Evolutionary conservation across 1,140 invertebrate genomes (phyloP).

Genomic region (Frieseomelitta varia): DNA sequence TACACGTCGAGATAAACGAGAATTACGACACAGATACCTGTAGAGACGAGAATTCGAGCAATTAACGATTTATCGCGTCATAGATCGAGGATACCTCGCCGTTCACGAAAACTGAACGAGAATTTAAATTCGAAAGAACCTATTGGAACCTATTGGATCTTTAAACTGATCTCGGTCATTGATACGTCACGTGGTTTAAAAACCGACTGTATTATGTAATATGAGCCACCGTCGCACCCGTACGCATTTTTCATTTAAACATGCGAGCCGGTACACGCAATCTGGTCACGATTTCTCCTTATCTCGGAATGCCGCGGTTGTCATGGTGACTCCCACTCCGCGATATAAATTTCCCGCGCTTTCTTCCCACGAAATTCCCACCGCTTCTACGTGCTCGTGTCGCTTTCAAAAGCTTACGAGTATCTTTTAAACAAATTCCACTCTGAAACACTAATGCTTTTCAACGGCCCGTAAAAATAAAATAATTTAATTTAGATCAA

Average conservation of each 20-base stretch:
- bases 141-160: not conserved
- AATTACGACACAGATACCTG: not conserved
- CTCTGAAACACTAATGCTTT: not conserved
- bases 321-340: conserved; percentile 38
- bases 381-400: not conserved
- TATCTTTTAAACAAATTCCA: not conserved
- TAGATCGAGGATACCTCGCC: not conserved
- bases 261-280: conserved; percentile 26
- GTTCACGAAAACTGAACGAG: too few relatives aligned
- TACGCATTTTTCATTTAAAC: conserved; percentile 38
- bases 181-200: conserved; percentile 12
- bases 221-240: too few relatives aligned
- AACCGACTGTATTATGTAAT: conserved; percentile 18
- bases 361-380: not conserved
- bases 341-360: conserved; percentile 42
- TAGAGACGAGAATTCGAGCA: not conserved
- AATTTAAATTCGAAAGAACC: too few relatives aligned
- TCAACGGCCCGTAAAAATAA: not conserved
- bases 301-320: conserved; percentile 46
- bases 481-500: not conserved
- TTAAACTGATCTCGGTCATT: not conserved
- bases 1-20: not conserved
- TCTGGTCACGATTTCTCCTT: conserved; percentile 53
- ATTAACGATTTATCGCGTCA: not conserved
- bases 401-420: not conserved